These are phyloP conservation scores for Forbesichthys papilliferus DNA, from an alignment of 2,113 vertebrate species.

Conservation along the genomic window DNA sequence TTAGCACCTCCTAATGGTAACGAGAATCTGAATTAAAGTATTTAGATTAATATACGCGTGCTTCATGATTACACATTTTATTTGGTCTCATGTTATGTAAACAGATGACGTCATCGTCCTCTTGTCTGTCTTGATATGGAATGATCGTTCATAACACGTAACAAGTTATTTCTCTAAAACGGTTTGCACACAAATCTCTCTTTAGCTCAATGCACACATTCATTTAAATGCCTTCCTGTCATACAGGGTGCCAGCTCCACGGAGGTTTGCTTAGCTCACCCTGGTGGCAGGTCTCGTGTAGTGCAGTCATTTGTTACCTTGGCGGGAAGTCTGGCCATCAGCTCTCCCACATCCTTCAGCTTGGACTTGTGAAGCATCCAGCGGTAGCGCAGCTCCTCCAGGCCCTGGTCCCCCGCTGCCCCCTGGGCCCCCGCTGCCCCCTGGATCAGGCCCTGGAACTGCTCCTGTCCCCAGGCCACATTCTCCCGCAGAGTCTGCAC, in stretches of 20 bases:
- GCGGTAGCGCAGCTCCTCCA: constrained; percentile 86
- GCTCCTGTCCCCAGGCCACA: constrained; percentile 79
- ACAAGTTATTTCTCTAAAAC: too few relatives aligned
- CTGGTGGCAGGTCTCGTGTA: neutral
- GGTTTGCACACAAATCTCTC: too few relatives aligned
- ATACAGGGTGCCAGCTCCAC: neutral
- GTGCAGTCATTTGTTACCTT: constrained; percentile 48
- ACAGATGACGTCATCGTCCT: too few relatives aligned
- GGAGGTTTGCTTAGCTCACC: too few relatives aligned
- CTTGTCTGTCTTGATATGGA: too few relatives aligned
- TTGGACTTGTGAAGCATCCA: constrained; percentile 96
- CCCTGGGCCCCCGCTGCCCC: constrained; percentile 39
- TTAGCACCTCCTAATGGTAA: too few relatives aligned
- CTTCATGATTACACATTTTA: too few relatives aligned
- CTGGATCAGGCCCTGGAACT: constrained; percentile 62
- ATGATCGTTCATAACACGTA: too few relatives aligned
- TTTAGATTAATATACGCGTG: too few relatives aligned
- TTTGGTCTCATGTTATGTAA: too few relatives aligned
- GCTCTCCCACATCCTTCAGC: constrained; percentile 73
- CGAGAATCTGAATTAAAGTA: too few relatives aligned
- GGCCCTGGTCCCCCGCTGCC: constrained; percentile 55
- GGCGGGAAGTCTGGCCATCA: constrained; percentile 20
- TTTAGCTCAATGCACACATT: too few relatives aligned
- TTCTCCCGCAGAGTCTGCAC: constrained; percentile 77
- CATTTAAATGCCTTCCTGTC: neutral